Evolutionary conservation across 2,888 invertebrate species (phyloP).

Genomic region (Tenthredo livida): DNA sequence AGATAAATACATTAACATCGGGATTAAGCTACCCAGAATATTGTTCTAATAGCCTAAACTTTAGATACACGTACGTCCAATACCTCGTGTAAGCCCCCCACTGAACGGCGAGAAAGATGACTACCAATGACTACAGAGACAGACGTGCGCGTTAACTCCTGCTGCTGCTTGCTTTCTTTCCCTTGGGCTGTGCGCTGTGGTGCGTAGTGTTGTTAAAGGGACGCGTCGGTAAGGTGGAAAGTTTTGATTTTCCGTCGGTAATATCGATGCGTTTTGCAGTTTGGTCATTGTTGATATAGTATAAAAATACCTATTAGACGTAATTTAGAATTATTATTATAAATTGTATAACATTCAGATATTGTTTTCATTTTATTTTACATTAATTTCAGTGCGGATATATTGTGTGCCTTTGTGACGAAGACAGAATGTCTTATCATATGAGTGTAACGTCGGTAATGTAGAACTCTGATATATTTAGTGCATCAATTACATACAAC

Average conservation of each 20-base stretch:
- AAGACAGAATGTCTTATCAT: not conserved
- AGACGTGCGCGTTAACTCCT: conserved; percentile 33
- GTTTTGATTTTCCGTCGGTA: not conserved
- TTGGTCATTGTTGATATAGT: too few relatives aligned
- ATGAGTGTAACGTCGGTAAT: not conserved
- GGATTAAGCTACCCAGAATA: not conserved
- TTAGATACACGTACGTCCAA: conserved; percentile 14
- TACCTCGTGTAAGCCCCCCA: conserved; percentile 50
- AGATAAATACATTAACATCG: conserved; percentile 22
- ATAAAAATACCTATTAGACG: not conserved
- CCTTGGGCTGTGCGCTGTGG: not conserved
- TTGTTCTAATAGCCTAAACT: conserved; percentile 17
- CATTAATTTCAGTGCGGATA: not conserved
- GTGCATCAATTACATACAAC: not conserved
- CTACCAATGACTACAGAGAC: conserved; percentile 35
- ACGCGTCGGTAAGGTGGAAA: not conserved
- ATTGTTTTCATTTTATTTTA: not conserved
- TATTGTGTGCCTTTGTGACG: not conserved
- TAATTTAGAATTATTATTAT: not conserved
- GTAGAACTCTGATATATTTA: not conserved
- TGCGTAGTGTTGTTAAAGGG: not conserved
- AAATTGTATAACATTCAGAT: not conserved
- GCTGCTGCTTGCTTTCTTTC: not conserved
- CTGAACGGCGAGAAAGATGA: conserved; percentile 17
- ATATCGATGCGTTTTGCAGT: too few relatives aligned